phyloP scores from a whole-genome alignment of 2,113 vertebrate species.

The Chaetorhynchus papuensis region DNA sequence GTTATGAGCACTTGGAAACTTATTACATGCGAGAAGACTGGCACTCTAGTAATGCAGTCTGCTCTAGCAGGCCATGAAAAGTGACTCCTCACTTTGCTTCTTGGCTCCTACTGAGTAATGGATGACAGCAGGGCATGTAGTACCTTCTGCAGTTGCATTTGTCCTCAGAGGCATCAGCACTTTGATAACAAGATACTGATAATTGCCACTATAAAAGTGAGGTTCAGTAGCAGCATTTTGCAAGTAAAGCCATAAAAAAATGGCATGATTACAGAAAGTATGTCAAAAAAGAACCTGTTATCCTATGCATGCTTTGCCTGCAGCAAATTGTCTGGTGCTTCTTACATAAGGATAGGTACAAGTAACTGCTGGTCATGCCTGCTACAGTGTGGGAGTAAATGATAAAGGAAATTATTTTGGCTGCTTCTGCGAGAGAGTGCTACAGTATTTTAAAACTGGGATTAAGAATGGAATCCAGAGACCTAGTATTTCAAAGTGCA shows the following conservation, averaged over 20 bases:
- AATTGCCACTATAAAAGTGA: neutral
- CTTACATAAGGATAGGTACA: neutral
- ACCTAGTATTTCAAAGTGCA: neutral
- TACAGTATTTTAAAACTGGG: neutral
- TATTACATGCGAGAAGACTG: fast-evolving
- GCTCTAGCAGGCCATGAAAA: neutral
- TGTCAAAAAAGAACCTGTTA: neutral
- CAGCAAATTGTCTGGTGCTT: neutral
- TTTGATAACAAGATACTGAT: neutral
- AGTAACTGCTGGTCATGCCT: neutral
- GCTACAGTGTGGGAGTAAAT: neutral
- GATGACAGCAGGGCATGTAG: neutral
- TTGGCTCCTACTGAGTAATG: neutral
- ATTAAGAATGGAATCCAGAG: neutral
- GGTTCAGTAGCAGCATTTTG: neutral
- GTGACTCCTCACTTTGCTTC: neutral
- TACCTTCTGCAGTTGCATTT: neutral
- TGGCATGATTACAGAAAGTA: neutral
- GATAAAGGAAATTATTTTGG: neutral
- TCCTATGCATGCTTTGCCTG: neutral
- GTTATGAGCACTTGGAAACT: neutral
- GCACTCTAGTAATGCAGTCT: neutral
- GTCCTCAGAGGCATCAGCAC: neutral
- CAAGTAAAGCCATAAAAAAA: neutral
- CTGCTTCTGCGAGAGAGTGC: neutral